Evolutionary conservation across 2,113 vertebrate species (phyloP), one percentile per base, ranked within the genome.

Genomic region (Anhinga rufa): DNA sequence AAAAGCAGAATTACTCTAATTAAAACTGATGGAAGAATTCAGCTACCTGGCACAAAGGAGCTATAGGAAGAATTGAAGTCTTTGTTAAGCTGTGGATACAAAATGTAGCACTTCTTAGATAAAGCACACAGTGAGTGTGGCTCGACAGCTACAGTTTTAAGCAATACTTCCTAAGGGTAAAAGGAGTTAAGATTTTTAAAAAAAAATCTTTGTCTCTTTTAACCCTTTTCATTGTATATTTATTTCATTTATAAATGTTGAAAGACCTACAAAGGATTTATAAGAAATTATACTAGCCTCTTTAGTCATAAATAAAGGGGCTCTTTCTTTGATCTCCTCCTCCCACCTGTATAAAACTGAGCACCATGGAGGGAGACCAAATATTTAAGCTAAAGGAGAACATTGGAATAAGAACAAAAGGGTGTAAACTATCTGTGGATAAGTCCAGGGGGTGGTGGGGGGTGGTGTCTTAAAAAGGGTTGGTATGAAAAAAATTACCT

Each of bases 1-100:
- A 89, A 60, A 91, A 78, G 44, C n/a, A 84, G 55, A 92, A 91
- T 93, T 81, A 60, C 65, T 91, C 6, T 93, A 86, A 92, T 82
- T 91, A 91, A 96, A 88, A 88, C 10, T 49, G 21, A 38, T 81
- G 17, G 68, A 83, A 82, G 25, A 81, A 78, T 70, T 77, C 69
- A 74, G 12, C 36, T 74, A 34, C 54, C 36, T 90, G 29, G 64
- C 55, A 74, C 38, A 75, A 82, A 80, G 31, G 29, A 83, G 31
- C 51, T 52, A 5, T 49, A 68, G 52, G 57, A 70, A 90, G 34
- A 82, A 60, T 1, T 19, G 9, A 82, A 94, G 18, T 62, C 13
- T 88, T 83, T 81, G 16, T 74, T 83, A 60, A 86, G 17, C n/a
- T 92, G 2, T 31, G 17, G 60, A 28, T 19, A 46, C 36, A 79